These are phyloP conservation scores for Sebastes matsubarae DNA, from an alignment of 2,797 vertebrate genomes.

Conservation along the genomic window DNA sequence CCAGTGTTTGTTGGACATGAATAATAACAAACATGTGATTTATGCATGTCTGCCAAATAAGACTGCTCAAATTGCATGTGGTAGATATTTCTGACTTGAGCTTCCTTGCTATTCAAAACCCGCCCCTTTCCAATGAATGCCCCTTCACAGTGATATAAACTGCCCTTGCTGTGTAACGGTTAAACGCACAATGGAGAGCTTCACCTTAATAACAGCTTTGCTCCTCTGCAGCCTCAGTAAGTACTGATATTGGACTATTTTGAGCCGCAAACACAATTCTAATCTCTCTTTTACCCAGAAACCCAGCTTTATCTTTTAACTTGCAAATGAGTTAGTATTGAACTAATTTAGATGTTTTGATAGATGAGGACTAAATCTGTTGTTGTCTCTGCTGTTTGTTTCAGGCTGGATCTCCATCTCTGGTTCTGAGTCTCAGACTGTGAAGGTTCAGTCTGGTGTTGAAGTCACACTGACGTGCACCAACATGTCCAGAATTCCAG, in stretches of 20 bases:
- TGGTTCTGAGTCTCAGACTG: neutral
- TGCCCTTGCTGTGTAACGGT: neutral
- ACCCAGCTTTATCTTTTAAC: neutral
- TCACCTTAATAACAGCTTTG: neutral
- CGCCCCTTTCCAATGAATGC: constrained; percentile 29
- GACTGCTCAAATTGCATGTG: neutral
- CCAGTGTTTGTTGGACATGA: too few relatives aligned
- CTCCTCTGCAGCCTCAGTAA: constrained; percentile 18
- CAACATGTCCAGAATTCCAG: neutral
- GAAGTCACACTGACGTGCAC: constrained; percentile 42
- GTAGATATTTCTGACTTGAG: neutral
- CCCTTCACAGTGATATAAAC: neutral
- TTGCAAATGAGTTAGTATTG: neutral
- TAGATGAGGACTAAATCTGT: neutral
- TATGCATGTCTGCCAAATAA: too few relatives aligned
- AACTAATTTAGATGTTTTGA: neutral
- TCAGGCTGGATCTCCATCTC: constrained; percentile 15
- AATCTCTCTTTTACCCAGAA: neutral
- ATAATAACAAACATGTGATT: too few relatives aligned
- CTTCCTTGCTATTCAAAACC: neutral
- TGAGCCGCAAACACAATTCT: neutral
- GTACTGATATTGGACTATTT: neutral
- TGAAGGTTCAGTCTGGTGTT: neutral
- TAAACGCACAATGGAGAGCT: constrained; percentile 11
- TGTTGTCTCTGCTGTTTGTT: constrained; percentile 1